Evolutionary conservation across 1,140 invertebrate genomes (phyloP).

Genomic region (Scaptomyza hsui): DNA sequence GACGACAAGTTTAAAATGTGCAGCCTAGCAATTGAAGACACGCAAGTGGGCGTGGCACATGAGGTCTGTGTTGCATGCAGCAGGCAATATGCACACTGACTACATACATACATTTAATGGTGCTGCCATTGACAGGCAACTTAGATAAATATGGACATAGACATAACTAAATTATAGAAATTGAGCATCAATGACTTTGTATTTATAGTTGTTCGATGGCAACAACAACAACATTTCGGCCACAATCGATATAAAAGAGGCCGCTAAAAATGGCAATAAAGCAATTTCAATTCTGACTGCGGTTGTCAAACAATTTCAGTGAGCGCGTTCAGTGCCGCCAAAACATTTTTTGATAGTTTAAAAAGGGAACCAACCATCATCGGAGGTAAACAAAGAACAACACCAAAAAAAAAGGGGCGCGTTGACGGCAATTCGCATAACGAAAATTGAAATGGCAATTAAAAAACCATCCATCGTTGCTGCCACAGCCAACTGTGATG

Average conservation of each 20-base stretch:
- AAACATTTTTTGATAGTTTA: slow-evolving; percentile 62
- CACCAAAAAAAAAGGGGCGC: slow-evolving; percentile 28
- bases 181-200: slow-evolving; percentile 34
- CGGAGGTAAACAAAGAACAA: slow-evolving; percentile 40
- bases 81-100: background rate
- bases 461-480: slow-evolving; percentile 80
- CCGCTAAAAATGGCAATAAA: slow-evolving; percentile 59
- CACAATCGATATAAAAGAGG: slow-evolving; percentile 68
- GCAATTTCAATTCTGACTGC: slow-evolving; percentile 78
- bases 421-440: slow-evolving; percentile 66
- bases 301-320: slow-evolving; percentile 76
- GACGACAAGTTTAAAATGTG: slow-evolving; percentile 6
- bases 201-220: slow-evolving; percentile 13
- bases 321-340: slow-evolving; percentile 41
- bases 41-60: slow-evolving; percentile 46
- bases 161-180: slow-evolving; percentile 48
- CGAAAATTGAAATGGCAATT: slow-evolving; percentile 82
- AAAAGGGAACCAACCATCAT: slow-evolving; percentile 13
- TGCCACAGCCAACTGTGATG: slow-evolving; percentile 62
- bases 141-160: slow-evolving; percentile 10
- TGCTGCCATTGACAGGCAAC: slow-evolving; percentile 1
- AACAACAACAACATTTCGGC: slow-evolving; percentile 37
- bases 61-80: slow-evolving; percentile 24
- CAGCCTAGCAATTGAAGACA: slow-evolving; percentile 52
- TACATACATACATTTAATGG: slow-evolving; percentile 23